phyloP scores from a whole-genome alignment of 1,140 invertebrate species.

The Andrena cerasifolii region DNA sequence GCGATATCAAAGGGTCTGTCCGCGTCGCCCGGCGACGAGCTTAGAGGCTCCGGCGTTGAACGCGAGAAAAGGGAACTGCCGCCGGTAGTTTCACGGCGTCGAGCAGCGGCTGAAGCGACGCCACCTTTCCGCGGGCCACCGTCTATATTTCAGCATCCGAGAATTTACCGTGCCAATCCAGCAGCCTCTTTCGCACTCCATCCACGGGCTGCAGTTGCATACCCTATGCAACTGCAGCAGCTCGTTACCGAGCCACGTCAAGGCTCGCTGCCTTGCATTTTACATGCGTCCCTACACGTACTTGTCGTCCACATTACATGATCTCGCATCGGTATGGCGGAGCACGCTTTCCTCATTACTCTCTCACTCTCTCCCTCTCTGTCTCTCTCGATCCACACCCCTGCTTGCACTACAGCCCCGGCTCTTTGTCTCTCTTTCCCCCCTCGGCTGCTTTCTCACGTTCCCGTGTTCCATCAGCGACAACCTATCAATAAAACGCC shows the following conservation, averaged over 20 bases:
- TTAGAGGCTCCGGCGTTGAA: neutral
- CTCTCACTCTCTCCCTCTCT: constrained; percentile 39
- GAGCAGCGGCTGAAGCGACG: neutral
- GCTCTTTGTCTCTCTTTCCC: constrained; percentile 1
- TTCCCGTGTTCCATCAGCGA: constrained; percentile 58
- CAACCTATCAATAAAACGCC: constrained; percentile 65
- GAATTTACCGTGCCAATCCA: constrained; percentile 63
- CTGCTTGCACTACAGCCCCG: too few relatives aligned
- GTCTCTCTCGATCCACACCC: constrained; percentile 12
- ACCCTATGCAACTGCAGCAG: constrained; percentile 58
- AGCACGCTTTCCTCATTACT: constrained; percentile 65
- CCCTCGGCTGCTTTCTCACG: constrained; percentile 53
- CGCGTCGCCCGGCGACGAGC: neutral
- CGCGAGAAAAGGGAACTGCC: neutral
- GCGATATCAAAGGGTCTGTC: constrained; percentile 15
- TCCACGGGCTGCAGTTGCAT: constrained; percentile 45
- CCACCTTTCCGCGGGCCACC: constrained; percentile 3
- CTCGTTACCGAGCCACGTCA: constrained; percentile 65
- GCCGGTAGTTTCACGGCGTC: neutral
- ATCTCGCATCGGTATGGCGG: constrained; percentile 66
- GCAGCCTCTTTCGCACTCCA: constrained; percentile 55
- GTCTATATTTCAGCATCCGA: constrained; percentile 44
- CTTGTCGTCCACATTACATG: constrained; percentile 66
- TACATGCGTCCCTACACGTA: constrained; percentile 68
- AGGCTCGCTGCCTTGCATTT: constrained; percentile 67